These are phyloP conservation scores for Festucalex cinctus DNA, from an alignment of 2,113 vertebrate species.

Conservation along the genomic window DNA sequence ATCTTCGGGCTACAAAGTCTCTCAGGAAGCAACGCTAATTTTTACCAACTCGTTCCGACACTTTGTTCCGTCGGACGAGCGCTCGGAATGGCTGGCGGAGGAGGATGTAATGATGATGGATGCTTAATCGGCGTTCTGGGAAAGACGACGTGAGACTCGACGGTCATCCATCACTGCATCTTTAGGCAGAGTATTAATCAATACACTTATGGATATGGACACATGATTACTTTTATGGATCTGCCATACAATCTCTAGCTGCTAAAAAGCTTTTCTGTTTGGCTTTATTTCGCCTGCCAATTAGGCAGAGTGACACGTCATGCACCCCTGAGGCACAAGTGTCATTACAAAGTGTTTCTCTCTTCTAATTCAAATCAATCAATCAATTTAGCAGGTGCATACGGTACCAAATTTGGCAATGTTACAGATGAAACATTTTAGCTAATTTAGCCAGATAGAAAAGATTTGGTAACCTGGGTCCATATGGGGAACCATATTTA, in stretches of 20 bases:
- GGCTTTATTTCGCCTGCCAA: constrained; percentile 60
- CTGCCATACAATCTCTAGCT: constrained; percentile 18
- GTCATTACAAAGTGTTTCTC: not conserved
- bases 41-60: not conserved
- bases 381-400: not conserved
- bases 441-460: too few relatives aligned
- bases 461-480: too few relatives aligned
- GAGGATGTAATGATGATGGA: not conserved
- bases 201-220: constrained; percentile 43
- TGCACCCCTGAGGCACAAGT: not conserved
- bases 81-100: not conserved
- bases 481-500: not conserved
- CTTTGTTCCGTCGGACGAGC: not conserved
- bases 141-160: not conserved
- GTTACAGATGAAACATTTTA: too few relatives aligned
- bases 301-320: constrained; percentile 47
- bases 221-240: constrained; percentile 59
- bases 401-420: too few relatives aligned
- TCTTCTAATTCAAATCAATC: not conserved
- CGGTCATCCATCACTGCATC: not conserved
- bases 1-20: not conserved
- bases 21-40: not conserved
- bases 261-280: constrained; percentile 40
- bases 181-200: constrained; percentile 20
- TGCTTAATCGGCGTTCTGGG: not conserved